Conservation (phyloP, 2,888 invertebrate genomes). For the Drosophila multiciliata region DNA sequence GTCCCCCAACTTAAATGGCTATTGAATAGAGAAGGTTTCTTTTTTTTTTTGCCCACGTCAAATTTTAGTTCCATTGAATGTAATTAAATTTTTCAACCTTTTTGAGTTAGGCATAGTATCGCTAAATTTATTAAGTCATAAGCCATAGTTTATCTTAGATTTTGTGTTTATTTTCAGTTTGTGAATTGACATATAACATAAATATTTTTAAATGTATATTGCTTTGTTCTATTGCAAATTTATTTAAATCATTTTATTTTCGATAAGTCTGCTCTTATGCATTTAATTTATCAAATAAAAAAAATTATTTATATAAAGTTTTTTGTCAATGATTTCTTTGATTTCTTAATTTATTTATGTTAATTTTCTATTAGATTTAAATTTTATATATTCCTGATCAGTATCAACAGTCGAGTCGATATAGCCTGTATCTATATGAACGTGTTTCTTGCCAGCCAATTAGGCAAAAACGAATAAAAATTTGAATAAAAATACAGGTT, state of each 20-base stretch:
- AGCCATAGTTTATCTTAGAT: not conserved
- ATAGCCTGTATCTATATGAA: too few relatives aligned
- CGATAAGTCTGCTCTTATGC: not conserved
- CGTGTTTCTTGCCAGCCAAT: too few relatives aligned
- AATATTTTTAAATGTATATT: not conserved
- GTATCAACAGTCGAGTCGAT: too few relatives aligned
- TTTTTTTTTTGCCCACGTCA: not conserved
- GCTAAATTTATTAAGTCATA: not conserved
- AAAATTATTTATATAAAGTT: not conserved
- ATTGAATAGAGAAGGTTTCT: constrained; percentile 25
- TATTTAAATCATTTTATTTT: not conserved
- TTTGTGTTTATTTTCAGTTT: not conserved
- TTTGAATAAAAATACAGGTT: too few relatives aligned
- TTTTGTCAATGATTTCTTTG: not conserved
- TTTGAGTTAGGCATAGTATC: constrained; percentile 72
- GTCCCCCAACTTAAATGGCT: constrained; percentile 15
- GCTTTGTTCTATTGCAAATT: not conserved
- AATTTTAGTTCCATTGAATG: constrained; percentile 36
- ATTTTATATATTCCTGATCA: too few relatives aligned
- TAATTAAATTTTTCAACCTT: constrained; percentile 79
- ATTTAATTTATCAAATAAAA: not conserved
- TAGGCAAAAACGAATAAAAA: too few relatives aligned
- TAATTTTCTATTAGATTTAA: not conserved
- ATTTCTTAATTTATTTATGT: not conserved
- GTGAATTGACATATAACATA: not conserved